Conservation (phyloP, 2,113 vertebrate genomes). For the Oceanites oceanicus region DNA sequence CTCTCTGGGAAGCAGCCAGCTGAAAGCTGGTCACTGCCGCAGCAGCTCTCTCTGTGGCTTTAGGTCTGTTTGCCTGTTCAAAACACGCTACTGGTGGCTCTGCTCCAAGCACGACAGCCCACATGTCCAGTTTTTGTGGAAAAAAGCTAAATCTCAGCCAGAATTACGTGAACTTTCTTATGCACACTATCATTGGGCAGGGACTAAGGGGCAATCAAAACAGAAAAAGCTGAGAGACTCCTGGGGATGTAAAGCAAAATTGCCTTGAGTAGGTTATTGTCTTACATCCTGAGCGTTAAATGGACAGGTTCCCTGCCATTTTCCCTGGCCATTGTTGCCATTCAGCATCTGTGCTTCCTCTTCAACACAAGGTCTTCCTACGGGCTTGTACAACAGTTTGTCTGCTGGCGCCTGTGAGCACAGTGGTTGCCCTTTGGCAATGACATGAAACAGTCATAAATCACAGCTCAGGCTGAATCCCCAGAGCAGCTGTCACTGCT, state of each 20-base stretch:
- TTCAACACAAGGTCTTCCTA: neutral
- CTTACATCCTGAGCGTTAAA: neutral
- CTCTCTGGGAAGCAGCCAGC: neutral
- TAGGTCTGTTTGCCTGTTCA: neutral
- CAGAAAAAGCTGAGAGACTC: neutral
- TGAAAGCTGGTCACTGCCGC: neutral
- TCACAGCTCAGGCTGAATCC: neutral
- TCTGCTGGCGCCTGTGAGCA: neutral
- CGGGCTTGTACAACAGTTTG: neutral
- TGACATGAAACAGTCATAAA: neutral
- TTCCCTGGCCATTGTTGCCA: neutral
- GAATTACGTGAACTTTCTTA: neutral
- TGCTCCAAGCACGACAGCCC: accelerated
- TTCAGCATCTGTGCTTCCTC: neutral
- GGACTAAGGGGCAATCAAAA: neutral
- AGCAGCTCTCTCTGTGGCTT: neutral
- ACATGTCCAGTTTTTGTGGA: neutral
- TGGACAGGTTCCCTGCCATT: neutral
- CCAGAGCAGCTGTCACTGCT: neutral
- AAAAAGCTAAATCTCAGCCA: neutral
- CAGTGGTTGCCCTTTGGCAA: neutral
- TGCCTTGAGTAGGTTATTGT: neutral
- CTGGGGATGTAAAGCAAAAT: neutral
- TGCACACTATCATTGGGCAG: neutral
- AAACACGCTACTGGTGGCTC: neutral